Percentiles rank a stretch among this genome's conserved stretches.
These are phyloP conservation scores for Alitta virens DNA, from an alignment of 2,888 invertebrate species.

Conservation along the genomic window DNA sequence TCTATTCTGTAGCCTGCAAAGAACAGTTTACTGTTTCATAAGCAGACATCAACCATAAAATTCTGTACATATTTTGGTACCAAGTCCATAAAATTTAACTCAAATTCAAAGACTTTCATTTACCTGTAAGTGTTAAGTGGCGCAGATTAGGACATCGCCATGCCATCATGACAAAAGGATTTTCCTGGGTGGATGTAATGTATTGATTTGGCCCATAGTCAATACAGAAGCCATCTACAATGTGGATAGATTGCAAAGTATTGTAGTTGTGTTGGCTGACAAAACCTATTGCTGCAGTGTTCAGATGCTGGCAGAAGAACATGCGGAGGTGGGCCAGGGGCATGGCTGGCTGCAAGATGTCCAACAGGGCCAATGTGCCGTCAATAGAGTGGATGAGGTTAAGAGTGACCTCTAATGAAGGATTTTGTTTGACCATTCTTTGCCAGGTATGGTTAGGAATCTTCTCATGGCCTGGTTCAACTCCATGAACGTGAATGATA, in stretches of 20 bases:
- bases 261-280: slow-evolving; percentile 56
- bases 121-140: slow-evolving; percentile 64
- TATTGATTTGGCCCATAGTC: slow-evolving; percentile 18
- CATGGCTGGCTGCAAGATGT: slow-evolving; percentile 69
- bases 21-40: too few species aligned
- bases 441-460: slow-evolving; percentile 69
- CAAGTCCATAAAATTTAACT: too few species aligned
- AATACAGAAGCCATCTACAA: slow-evolving; percentile 64
- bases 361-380: slow-evolving; percentile 63
- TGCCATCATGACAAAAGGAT: slow-evolving; percentile 68
- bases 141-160: slow-evolving; percentile 67
- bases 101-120: too few species aligned
- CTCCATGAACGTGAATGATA: slow-evolving; percentile 70
- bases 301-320: slow-evolving; percentile 71
- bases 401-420: slow-evolving; percentile 64
- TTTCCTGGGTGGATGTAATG: slow-evolving; percentile 38
- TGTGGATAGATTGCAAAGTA: slow-evolving; percentile 64
- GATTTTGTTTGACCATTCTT: slow-evolving; percentile 61
- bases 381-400: slow-evolving; percentile 70
- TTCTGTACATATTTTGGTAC: too few species aligned
- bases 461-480: slow-evolving; percentile 66
- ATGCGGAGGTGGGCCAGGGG: slow-evolving; percentile 72
- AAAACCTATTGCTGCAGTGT: slow-evolving; percentile 62
- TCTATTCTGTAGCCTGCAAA: slow-evolving; percentile 64
- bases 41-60: too few species aligned